These are phyloP conservation scores for Terrapene triunguis DNA, from an alignment of 2,113 vertebrate genomes.

Conservation along the genomic window DNA sequence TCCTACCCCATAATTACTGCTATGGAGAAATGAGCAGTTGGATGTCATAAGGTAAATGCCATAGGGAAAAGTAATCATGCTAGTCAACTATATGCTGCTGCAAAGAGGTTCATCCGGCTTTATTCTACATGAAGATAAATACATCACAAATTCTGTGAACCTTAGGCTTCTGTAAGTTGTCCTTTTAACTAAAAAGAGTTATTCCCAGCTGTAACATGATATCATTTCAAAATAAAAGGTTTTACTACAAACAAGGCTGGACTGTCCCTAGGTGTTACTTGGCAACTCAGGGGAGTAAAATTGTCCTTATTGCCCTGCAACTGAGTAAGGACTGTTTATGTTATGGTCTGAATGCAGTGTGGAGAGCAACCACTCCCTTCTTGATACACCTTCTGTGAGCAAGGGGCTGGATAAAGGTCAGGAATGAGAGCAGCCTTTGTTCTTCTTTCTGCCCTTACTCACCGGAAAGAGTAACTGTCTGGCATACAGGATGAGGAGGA, in stretches of 20 bases:
- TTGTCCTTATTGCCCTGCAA: background rate
- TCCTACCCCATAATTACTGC: background rate
- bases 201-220: constrained; percentile 12
- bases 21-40: constrained; percentile 53
- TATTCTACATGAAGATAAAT: constrained; percentile 45
- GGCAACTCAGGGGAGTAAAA: background rate
- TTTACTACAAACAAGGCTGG: background rate
- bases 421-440: background rate
- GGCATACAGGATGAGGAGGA: background rate
- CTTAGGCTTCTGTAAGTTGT: background rate
- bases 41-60: constrained; percentile 30
- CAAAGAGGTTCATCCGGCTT: background rate
- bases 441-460: background rate
- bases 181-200: constrained; percentile 8
- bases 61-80: constrained; percentile 35
- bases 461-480: background rate
- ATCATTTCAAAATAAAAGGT: background rate
- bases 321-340: background rate
- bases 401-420: background rate
- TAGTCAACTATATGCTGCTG: background rate
- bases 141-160: background rate
- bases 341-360: too few species aligned
- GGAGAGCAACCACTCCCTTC: background rate
- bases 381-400: background rate
- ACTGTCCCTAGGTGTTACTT: constrained; percentile 1